These are phyloP conservation scores for Fregetta grallaria DNA, from an alignment of 2,113 vertebrate genomes.

Conservation along the genomic window DNA sequence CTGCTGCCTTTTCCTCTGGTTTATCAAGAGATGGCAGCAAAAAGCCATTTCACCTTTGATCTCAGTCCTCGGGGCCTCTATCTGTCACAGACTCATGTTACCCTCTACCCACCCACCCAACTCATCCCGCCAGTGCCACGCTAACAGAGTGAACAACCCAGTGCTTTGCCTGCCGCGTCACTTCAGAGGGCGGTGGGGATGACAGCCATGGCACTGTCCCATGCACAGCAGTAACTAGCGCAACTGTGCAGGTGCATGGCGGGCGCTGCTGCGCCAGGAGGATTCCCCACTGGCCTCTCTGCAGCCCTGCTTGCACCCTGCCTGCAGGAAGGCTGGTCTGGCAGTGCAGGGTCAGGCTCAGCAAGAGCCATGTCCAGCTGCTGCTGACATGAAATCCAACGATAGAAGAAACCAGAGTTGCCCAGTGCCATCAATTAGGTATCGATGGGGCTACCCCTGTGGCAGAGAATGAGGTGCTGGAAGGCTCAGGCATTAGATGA, in stretches of 20 bases:
- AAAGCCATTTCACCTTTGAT: slow-evolving; percentile 69
- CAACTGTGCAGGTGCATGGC: not conserved
- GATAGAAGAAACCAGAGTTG: not conserved
- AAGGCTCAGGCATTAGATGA: not conserved
- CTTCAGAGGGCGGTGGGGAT: accelerated
- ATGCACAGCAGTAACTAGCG: accelerated
- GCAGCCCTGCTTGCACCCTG: not conserved
- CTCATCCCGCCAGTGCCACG: accelerated
- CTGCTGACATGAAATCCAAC: accelerated
- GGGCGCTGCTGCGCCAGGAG: not conserved
- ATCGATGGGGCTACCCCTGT: accelerated
- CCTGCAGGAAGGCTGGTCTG: not conserved
- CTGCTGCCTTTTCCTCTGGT: slow-evolving; percentile 14
- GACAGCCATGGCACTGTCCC: not conserved
- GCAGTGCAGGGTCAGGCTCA: not conserved
- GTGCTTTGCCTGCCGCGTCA: accelerated
- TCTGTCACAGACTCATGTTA: not conserved
- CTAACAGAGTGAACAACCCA: no score
- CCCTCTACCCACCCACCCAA: not conserved
- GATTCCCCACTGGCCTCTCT: not conserved
- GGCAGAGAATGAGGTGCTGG: not conserved
- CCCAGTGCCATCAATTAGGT: accelerated
- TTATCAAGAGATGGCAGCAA: slow-evolving; percentile 67
- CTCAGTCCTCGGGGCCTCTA: not conserved
- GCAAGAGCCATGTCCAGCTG: no score